Evolutionary conservation across 1,140 invertebrate genomes (phyloP).

Genomic region (Leptinotarsa lineolata): DNA sequence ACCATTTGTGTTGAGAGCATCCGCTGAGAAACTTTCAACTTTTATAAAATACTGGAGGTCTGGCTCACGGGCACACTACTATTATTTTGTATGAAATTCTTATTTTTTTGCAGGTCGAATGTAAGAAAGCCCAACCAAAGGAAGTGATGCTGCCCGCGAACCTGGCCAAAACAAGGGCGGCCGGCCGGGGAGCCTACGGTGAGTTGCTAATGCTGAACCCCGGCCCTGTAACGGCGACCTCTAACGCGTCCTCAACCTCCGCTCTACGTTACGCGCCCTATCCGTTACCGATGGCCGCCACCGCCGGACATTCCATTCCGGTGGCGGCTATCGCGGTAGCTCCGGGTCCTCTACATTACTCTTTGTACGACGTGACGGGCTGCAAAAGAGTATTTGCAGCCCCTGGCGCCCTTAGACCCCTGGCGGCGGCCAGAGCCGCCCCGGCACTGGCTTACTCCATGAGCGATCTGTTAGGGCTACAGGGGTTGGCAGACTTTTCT

Average conservation of each 20-base stretch:
- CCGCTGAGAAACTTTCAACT: too few relatives aligned
- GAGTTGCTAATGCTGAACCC: conserved; percentile 86
- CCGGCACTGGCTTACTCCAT: conserved; percentile 68
- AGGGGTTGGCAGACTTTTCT: conserved; percentile 63
- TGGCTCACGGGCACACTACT: too few relatives aligned
- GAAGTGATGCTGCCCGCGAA: conserved; percentile 98
- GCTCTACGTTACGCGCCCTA: conserved; percentile 70
- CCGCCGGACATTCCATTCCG: conserved; percentile 53
- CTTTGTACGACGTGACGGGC: conserved; percentile 61
- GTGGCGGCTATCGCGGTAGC: conserved; percentile 51
- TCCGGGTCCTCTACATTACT: conserved; percentile 52
- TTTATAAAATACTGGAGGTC: too few relatives aligned
- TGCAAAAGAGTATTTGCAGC: conserved; percentile 60
- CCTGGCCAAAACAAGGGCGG: conserved; percentile 89
- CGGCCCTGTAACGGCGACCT: conserved; percentile 55
- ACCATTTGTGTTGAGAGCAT: too few relatives aligned
- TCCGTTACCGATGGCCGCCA: conserved; percentile 62
- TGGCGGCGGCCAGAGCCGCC: conserved; percentile 51
- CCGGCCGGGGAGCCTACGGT: conserved; percentile 91
- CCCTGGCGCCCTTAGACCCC: conserved; percentile 53
- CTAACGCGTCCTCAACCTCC: conserved; percentile 62
- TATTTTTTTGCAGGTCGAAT: conserved; percentile 85
- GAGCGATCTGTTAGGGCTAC: conserved; percentile 69
- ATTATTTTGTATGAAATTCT: too few relatives aligned
- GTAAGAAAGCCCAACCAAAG: conserved; percentile 99